Conservation (phyloP, 1,140 invertebrate species). For the Trichoplusia ni region DNA sequence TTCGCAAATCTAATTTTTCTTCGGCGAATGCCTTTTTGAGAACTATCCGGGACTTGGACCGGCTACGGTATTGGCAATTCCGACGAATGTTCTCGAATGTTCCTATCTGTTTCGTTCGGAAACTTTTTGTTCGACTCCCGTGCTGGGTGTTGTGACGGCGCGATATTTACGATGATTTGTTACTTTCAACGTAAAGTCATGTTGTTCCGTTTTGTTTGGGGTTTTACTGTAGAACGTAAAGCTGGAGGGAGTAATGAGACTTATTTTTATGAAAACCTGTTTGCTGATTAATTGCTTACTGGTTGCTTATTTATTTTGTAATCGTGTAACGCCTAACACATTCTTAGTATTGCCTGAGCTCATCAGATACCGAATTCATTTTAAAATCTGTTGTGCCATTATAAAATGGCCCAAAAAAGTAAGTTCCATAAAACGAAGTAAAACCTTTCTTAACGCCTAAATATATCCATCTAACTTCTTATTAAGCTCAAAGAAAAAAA, state of each 20-base stretch:
- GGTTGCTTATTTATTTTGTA: neutral
- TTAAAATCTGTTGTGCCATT: too few species aligned
- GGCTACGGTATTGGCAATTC: conserved; percentile 65
- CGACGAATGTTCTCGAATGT: conserved; percentile 55
- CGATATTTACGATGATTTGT: conserved; percentile 8
- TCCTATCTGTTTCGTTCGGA: conserved; percentile 42
- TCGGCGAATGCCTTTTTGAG: conserved; percentile 62
- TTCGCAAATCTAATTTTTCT: conserved; percentile 73
- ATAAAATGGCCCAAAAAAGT: too few species aligned
- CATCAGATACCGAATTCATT: too few species aligned
- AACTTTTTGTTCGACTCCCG: conserved; percentile 51
- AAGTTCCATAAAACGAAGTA: neutral
- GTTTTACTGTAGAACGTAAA: too few species aligned
- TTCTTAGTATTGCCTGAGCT: too few species aligned
- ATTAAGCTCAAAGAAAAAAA: conserved; percentile 1
- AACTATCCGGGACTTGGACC: conserved; percentile 51
- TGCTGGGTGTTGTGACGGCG: conserved; percentile 10
- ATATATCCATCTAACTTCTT: neutral
- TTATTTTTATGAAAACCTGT: neutral
- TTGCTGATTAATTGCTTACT: neutral
- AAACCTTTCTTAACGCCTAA: neutral
- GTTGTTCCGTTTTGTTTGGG: neutral
- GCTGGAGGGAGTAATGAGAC: neutral
- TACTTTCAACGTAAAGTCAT: conserved; percentile 9
- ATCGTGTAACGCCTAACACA: too few species aligned